Percentiles rank a stretch among this genome's conserved stretches.
Evolutionary conservation across 1,140 invertebrate genomes (phyloP).

Genomic region (Macrostomum lignano): DNA sequence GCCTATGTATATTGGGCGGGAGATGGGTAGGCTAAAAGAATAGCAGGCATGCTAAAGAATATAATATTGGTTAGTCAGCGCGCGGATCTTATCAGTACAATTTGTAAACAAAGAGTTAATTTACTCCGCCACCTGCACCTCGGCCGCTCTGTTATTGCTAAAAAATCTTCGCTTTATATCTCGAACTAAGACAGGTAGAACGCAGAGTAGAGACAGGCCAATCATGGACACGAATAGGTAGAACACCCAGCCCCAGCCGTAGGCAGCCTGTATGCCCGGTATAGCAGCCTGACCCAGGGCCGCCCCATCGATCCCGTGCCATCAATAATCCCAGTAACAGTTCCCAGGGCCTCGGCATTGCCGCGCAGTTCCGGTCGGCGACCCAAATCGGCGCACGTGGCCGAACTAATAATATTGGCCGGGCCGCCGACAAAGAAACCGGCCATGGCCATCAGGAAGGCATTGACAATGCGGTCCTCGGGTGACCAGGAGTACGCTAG

Average conservation of each 20-base stretch:
- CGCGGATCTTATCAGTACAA: too few species aligned
- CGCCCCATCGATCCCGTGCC: constrained; percentile 29
- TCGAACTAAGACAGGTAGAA: neutral
- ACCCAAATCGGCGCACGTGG: constrained; percentile 26
- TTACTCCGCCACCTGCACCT: too few species aligned
- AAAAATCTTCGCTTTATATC: too few species aligned
- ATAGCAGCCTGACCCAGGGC: constrained; percentile 27
- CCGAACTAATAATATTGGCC: constrained; percentile 28
- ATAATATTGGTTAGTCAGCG: too few species aligned
- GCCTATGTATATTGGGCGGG: too few species aligned
- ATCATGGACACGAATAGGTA: constrained; percentile 29
- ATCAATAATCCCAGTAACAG: constrained; percentile 30
- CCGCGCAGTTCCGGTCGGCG: constrained; percentile 13
- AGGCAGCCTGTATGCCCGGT: constrained; percentile 22
- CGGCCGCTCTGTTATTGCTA: too few species aligned
- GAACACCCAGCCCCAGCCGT: constrained; percentile 28
- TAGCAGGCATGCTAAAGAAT: too few species aligned
- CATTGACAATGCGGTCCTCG: constrained; percentile 14
- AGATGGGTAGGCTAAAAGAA: too few species aligned
- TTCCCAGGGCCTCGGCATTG: constrained; percentile 24
- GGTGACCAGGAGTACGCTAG: constrained; percentile 10
- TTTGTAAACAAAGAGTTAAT: too few species aligned
- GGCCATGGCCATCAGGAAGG: constrained; percentile 23
- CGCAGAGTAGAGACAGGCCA: neutral
- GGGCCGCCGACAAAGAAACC: constrained; percentile 30